Percentiles rank a stretch among this genome's conserved stretches.
phyloP scores from a whole-genome alignment of 1,140 invertebrate genomes.

The Drosophila pruinosa region DNA sequence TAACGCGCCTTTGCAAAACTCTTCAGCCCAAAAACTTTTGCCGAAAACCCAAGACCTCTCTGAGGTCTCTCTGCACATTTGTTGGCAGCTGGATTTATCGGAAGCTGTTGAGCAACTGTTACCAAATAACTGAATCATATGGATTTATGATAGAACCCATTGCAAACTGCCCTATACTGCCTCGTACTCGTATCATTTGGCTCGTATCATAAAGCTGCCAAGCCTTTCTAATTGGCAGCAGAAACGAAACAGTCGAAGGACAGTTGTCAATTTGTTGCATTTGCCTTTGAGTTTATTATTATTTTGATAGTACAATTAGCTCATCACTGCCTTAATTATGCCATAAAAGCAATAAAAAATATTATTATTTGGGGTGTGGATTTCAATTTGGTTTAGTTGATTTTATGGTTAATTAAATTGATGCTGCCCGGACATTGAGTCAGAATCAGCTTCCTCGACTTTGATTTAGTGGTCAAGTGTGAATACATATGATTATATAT shows the following conservation, averaged over 20 bases:
- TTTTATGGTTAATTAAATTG: slow-evolving; percentile 17
- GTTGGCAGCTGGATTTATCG: slow-evolving; percentile 24
- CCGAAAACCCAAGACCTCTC: neutral
- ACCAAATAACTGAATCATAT: slow-evolving; percentile 49
- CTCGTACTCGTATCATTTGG: neutral
- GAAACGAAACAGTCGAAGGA: slow-evolving; percentile 28
- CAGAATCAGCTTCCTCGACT: slow-evolving; percentile 12
- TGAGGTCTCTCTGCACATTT: slow-evolving; percentile 22
- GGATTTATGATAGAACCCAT: slow-evolving; percentile 45
- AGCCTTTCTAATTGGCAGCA: slow-evolving; percentile 40
- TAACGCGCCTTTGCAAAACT: slow-evolving; percentile 54
- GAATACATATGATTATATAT: slow-evolving; percentile 5
- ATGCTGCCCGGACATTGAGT: slow-evolving; percentile 3
- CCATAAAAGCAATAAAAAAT: slow-evolving; percentile 26
- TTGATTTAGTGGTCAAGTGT: slow-evolving; percentile 22
- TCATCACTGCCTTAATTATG: slow-evolving; percentile 32
- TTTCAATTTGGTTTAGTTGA: neutral
- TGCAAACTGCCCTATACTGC: no score
- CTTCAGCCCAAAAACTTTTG: slow-evolving; percentile 21
- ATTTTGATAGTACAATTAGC: slow-evolving; percentile 2
- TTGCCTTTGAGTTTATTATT: neutral
- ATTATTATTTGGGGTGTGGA: slow-evolving; percentile 15
- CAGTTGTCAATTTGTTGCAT: slow-evolving; percentile 19
- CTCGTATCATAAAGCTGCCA: slow-evolving; percentile 22
- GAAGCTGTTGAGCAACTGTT: slow-evolving; percentile 54